Evolutionary conservation across 2,888 invertebrate species (phyloP), one percentile per base, ranked within the genome.

Genomic region (Silvanus unidentatus): DNA sequence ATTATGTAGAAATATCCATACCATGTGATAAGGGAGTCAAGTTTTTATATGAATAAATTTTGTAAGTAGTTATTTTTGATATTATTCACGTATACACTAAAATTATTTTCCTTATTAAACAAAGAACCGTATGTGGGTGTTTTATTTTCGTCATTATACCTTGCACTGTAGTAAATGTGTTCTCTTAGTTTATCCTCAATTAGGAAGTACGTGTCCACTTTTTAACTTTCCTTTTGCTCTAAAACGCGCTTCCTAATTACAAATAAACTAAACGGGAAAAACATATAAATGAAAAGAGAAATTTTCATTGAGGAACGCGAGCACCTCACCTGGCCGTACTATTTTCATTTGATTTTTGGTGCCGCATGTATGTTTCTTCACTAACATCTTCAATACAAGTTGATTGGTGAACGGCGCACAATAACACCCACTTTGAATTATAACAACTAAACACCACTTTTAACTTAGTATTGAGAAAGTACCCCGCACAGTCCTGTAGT

Each of bases 1-100:
- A 44, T 58, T 57, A 53, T 59, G 57, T 57, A 57, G 63, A 63
- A 55, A 56, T 54, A 54, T 57, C 62, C 55, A 59, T 50, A 57
- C 47, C 55, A 54, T 60, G 50, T 60, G 59, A 62, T 55, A 57
- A 53, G 54, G 54, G 52, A n/a, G n/a, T 4, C 12, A 11, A n/a
- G 32, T 32, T 32, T 32, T 8, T 5, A 5, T 32, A 32, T 5
- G 11, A 29, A 16, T 12, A 37, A n/a, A 27, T 29, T n/a, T 27
- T 32, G 16, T 14, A 35, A 14, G 10, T 9, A 9, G 38, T 37
- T 28, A 2, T 12, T 27, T 36, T 37, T 28, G 22, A 22, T 22
- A 22, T n/a, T 22, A 22, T 22, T 22, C 22, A 22, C 22, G 4
- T 22, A 22, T 22, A 22, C 22, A 22, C 22, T 22, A 8, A 22